Evolutionary conservation across 2,888 invertebrate genomes (phyloP).

Genomic region (Morinoia aosen): DNA sequence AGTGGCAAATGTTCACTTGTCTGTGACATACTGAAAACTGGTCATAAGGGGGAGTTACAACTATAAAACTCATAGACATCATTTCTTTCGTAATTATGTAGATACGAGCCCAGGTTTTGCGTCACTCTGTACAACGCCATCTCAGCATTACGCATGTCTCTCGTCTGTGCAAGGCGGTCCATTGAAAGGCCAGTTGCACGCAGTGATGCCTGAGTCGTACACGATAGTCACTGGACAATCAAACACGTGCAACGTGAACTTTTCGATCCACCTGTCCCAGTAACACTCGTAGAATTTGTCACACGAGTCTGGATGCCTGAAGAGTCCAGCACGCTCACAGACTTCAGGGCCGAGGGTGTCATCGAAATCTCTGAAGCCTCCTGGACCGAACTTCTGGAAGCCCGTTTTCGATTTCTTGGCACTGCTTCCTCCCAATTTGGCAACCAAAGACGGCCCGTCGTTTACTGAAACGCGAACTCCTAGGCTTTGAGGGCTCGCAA

Average conservation of each 20-base stretch:
- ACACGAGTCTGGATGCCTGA: slow-evolving; percentile 82
- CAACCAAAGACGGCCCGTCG: slow-evolving; percentile 63
- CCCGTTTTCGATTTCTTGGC: slow-evolving; percentile 54
- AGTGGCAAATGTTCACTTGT: too few species aligned
- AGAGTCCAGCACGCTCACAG: slow-evolving; percentile 75
- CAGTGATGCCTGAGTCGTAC: slow-evolving; percentile 82
- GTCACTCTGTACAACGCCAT: not conserved
- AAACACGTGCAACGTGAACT: slow-evolving; percentile 82
- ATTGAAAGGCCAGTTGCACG: slow-evolving; percentile 87
- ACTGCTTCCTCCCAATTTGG: slow-evolving; percentile 59
- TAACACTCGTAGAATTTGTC: slow-evolving; percentile 87
- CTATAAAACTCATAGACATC: too few species aligned
- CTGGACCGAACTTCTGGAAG: slow-evolving; percentile 78
- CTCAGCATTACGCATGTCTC: not conserved
- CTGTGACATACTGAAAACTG: too few species aligned
- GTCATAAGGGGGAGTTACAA: too few species aligned
- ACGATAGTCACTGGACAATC: slow-evolving; percentile 85
- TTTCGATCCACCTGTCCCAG: slow-evolving; percentile 84
- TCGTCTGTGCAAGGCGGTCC: slow-evolving; percentile 81
- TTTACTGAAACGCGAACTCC: slow-evolving; percentile 53
- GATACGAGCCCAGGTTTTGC: not conserved
- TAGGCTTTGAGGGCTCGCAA: slow-evolving; percentile 27
- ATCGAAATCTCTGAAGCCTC: slow-evolving; percentile 77
- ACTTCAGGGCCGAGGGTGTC: slow-evolving; percentile 75
- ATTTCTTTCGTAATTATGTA: too few species aligned